These are phyloP conservation scores for Dinothrombium tinctorium DNA, from an alignment of 1,140 invertebrate genomes.

Conservation along the genomic window DNA sequence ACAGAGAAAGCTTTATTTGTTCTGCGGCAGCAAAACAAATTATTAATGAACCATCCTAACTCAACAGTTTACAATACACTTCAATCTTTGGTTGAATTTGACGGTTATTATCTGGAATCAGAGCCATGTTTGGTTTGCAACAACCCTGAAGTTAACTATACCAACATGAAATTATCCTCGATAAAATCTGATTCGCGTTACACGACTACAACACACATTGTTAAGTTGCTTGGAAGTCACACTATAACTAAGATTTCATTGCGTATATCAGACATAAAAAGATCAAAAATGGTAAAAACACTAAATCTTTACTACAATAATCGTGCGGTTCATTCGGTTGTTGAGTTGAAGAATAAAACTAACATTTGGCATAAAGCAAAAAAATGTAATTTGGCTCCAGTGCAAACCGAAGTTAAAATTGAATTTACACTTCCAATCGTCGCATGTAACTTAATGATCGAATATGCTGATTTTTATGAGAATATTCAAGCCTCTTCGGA, in stretches of 20 bases:
- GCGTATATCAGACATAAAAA: slow-evolving; percentile 76
- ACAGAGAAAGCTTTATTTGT: slow-evolving; percentile 62
- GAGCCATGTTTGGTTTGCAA: slow-evolving; percentile 92
- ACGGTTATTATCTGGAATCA: slow-evolving; percentile 86
- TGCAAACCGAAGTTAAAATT: slow-evolving; percentile 84
- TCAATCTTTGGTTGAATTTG: slow-evolving; percentile 72
- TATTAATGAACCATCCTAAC: slow-evolving; percentile 74
- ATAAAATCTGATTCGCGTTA: slow-evolving; percentile 93
- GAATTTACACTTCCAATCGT: slow-evolving; percentile 88
- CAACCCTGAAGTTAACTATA: slow-evolving; percentile 79
- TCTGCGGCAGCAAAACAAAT: slow-evolving; percentile 57
- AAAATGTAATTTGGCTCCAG: slow-evolving; percentile 58
- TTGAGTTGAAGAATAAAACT: slow-evolving; percentile 85
- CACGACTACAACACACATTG: slow-evolving; percentile 88
- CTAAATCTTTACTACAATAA: slow-evolving; percentile 96
- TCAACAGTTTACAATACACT: slow-evolving; percentile 73
- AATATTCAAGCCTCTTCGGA: slow-evolving; percentile 52
- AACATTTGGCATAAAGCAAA: slow-evolving; percentile 91
- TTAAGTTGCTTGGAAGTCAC: slow-evolving; percentile 79
- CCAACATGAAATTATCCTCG: slow-evolving; percentile 69
- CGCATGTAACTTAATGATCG: slow-evolving; percentile 95
- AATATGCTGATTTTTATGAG: slow-evolving; percentile 94
- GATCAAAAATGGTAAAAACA: slow-evolving; percentile 87
- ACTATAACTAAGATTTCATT: slow-evolving; percentile 82
- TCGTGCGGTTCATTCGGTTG: slow-evolving; percentile 75